Base-by-base conservation (phyloP, 2,888 invertebrate species). In the Cylloceria caligata region DNA sequence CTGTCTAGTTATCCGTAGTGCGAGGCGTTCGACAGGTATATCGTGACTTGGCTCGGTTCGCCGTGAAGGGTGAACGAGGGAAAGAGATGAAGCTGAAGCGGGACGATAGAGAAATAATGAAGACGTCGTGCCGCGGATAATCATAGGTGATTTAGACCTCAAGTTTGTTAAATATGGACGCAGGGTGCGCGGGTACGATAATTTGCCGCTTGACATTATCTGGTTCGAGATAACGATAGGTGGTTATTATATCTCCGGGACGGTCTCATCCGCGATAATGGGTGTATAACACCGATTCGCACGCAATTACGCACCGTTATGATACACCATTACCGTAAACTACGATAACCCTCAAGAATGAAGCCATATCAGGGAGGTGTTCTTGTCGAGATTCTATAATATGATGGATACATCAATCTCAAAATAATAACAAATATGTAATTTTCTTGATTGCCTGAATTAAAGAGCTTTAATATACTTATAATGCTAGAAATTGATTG, bases 121-220 rank as follows among this genome's bases (percentile, higher is more conserved):
- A 84, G 84, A 83, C 80, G 80, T 84, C 84, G 84, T 84, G 83
- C 79, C 72, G 55, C 24, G 77, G 79, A 81, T 84, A 83, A 84
- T 83, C 80, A 83, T 77, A 77, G 81, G 81, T 83, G 80, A 84
- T 84, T 84, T 79, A 74, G 74, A 77, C 64, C 83, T 80, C 71
- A 65, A 73, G 72, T 84, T 80, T 83, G 84, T 83, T 84, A 83
- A 81, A 84, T 83, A 83, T 71, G 64, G 69, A 79, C 62, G 69
- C 55, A 57, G 55, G 30, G 11, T 11, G 49, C 45, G 52, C 45
- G 34, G 39, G 30, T 65, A 64, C 67, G 57, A 60, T 81, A 52
- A 72, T 71, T 7, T 45, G 60, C 21, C 24, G 60, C 67, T 81
- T 68, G 76, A 81, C 81, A 72, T 81, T 81, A 76, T 72, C 76